A percentile compares a stretch with the other conserved stretches of the same genome.
phyloP scores from a whole-genome alignment of 2,113 vertebrate species.

The Otis tarda region DNA sequence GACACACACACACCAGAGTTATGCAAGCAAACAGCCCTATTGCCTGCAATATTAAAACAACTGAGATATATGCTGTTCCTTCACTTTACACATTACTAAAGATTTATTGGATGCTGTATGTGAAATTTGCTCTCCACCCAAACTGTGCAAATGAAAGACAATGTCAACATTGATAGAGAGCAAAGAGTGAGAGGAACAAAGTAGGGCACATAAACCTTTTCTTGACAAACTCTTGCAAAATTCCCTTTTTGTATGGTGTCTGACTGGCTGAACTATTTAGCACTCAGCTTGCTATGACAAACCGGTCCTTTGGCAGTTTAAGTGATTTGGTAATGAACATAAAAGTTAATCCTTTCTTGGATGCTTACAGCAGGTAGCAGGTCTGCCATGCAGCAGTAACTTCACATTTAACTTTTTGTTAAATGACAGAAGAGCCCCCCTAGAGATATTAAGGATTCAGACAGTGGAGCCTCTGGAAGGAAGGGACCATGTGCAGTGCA shows the following conservation, averaged over 20 bases:
- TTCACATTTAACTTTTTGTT: neutral
- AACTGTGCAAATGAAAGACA: neutral
- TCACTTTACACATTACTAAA: neutral
- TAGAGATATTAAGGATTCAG: neutral
- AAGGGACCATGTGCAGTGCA: rapidly evolving
- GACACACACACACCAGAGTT: neutral
- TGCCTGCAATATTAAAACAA: neutral
- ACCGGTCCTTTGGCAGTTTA: neutral
- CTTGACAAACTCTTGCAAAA: neutral
- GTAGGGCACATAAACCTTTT: neutral
- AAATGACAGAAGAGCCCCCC: neutral
- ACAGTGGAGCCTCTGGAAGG: neutral
- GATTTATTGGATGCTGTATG: neutral
- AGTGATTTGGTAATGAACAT: neutral
- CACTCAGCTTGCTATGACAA: neutral
- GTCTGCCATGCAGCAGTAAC: neutral
- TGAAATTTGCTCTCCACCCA: neutral
- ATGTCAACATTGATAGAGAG: neutral
- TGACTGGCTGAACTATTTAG: neutral
- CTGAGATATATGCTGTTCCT: neutral
- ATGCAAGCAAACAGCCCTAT: neutral
- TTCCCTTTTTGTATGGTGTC: neutral
- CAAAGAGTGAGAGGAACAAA: neutral
- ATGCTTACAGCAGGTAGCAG: neutral
- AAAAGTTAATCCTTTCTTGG: neutral